Conservation (phyloP, 1,140 invertebrate genomes). For the Nixonia krombeini region DNA sequence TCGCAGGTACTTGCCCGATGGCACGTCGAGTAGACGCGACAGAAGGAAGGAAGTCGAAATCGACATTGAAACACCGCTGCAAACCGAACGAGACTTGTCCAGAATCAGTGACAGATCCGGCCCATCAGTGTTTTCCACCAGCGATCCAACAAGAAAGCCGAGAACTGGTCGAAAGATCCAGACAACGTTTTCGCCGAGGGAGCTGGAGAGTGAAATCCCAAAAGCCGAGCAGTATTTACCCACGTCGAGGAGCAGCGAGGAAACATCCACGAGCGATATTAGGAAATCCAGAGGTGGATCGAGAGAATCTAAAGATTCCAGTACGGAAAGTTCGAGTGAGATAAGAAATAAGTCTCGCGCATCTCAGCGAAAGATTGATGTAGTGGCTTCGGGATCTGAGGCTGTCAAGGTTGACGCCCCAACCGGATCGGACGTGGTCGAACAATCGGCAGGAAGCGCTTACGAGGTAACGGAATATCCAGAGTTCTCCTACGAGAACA, state of each 20-base stretch:
- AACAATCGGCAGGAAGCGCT: constrained; percentile 25
- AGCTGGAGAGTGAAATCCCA: constrained; percentile 28
- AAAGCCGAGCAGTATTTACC: constrained; percentile 22
- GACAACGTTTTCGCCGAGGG: constrained; percentile 23
- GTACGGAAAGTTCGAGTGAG: background rate
- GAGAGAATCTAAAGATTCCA: background rate
- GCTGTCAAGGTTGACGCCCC: constrained; percentile 41
- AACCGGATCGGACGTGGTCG: constrained; percentile 1
- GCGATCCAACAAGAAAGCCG: constrained; percentile 33
- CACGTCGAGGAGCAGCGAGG: constrained; percentile 4
- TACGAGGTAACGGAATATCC: constrained; percentile 34
- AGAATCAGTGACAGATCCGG: constrained; percentile 36
- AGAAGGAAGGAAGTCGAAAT: constrained; percentile 2
- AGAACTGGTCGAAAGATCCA: constrained; percentile 60
- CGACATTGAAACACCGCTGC: background rate
- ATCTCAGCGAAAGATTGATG: constrained; percentile 23
- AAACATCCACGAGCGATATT: background rate
- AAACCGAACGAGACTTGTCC: no score
- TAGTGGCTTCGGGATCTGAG: constrained; percentile 35
- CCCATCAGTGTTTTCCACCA: constrained; percentile 30
- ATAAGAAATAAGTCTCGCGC: no score
- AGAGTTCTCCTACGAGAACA: constrained; percentile 12
- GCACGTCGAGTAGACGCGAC: constrained; percentile 2
- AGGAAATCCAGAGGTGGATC: constrained; percentile 1
- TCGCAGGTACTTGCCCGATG: constrained; percentile 12